Conservation (phyloP, 2,797 vertebrate species). For the Fringilla coelebs region DNA sequence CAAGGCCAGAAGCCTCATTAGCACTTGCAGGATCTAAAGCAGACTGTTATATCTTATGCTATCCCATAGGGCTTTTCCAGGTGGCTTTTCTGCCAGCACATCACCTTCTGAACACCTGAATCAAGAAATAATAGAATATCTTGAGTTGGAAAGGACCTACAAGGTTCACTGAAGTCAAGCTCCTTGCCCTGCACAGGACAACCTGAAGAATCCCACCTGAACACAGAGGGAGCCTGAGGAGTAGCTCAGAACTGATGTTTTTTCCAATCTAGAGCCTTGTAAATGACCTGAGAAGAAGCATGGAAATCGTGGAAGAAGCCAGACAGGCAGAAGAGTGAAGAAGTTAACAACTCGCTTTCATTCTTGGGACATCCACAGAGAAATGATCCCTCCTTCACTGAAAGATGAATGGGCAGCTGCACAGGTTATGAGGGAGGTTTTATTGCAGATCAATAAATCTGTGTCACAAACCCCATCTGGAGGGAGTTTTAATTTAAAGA, state of each 20-base stretch:
- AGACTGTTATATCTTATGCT: neutral
- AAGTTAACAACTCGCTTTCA: conserved; percentile 67
- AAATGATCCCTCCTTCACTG: conserved; percentile 72
- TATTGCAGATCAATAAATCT: conserved; percentile 83
- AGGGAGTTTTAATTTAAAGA: conserved; percentile 84
- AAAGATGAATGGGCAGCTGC: conserved; percentile 76
- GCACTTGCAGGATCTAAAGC: neutral
- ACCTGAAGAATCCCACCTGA: neutral
- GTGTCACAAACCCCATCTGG: conserved; percentile 79
- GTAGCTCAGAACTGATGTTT: neutral
- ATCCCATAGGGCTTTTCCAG: neutral
- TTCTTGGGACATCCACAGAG: conserved; percentile 71
- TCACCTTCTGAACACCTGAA: neutral
- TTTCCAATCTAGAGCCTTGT: neutral
- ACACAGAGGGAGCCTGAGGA: neutral
- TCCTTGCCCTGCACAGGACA: neutral
- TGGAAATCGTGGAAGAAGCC: neutral
- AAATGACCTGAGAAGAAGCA: neutral
- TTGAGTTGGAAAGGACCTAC: neutral
- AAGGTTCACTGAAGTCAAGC: neutral
- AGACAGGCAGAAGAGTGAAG: neutral
- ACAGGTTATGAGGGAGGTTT: conserved; percentile 82
- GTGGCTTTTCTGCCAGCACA: neutral
- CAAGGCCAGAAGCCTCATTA: neutral
- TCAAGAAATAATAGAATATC: neutral